Evolutionary conservation across 2,113 vertebrate species (phyloP).

Genomic region (Lepidiolamprologus cunningtoni): DNA sequence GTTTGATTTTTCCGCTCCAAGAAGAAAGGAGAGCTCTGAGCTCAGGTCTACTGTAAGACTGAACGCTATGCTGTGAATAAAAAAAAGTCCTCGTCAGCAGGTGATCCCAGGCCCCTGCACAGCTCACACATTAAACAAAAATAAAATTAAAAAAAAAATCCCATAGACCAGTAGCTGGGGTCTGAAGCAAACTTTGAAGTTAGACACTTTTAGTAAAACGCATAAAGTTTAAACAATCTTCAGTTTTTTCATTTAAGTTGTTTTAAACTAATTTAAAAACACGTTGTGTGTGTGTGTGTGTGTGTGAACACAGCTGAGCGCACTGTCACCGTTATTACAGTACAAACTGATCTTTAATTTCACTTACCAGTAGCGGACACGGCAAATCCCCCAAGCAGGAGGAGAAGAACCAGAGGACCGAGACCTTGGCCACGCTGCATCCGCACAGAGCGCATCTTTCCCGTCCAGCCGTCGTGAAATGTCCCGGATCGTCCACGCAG

Average conservation of each 20-base stretch:
- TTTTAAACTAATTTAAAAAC: background rate
- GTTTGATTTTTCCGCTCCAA: constrained; percentile 58
- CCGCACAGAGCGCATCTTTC: constrained; percentile 67
- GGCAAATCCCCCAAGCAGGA: constrained; percentile 50
- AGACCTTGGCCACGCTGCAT: constrained; percentile 46
- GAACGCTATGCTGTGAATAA: background rate
- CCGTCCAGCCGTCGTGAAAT: constrained; percentile 44
- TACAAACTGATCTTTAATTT: background rate
- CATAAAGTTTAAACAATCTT: background rate
- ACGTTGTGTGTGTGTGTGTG: background rate
- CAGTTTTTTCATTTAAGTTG: background rate
- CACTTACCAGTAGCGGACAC: constrained; percentile 62
- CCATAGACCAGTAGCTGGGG: background rate
- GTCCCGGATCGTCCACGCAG: constrained; percentile 32
- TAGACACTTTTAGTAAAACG: background rate
- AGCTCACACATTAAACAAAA: background rate
- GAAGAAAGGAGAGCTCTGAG: constrained; percentile 24
- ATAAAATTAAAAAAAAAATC: fast-evolving
- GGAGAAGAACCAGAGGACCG: constrained; percentile 59
- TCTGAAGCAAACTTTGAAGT: background rate
- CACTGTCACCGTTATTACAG: background rate
- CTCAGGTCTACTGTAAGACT: constrained; percentile 2
- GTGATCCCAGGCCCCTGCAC: background rate
- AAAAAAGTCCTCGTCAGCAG: background rate
- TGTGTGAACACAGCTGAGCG: background rate